phyloP scores from a whole-genome alignment of 2,113 vertebrate genomes.

The Mesocricetus auratus region DNA sequence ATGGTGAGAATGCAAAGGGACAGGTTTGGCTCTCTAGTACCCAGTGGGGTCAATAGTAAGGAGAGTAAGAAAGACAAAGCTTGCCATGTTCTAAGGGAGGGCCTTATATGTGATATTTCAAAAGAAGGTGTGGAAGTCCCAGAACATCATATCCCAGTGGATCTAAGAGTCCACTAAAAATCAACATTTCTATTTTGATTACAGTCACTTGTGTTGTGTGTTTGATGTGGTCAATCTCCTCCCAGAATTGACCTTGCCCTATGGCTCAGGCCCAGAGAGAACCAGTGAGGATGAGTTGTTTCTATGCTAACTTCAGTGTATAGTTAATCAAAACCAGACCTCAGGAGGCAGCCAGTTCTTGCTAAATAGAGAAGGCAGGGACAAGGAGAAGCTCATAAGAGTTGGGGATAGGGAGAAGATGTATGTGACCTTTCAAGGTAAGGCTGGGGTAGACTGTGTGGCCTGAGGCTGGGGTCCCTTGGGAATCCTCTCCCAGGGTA shows the following conservation, averaged over 20 bases:
- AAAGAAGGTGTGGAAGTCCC: background rate
- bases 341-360: background rate
- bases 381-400: background rate
- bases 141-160: background rate
- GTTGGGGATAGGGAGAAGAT: too few relatives aligned
- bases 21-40: background rate
- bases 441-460: accelerated
- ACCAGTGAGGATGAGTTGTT: background rate
- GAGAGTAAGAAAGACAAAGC: background rate
- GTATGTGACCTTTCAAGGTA: background rate
- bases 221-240: background rate
- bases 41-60: background rate
- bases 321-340: background rate
- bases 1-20: too few relatives aligned
- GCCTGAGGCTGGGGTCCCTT: background rate
- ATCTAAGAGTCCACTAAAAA: background rate
- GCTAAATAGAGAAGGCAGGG: background rate
- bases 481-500: background rate
- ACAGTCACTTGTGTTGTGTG: background rate
- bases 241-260: background rate
- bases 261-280: background rate
- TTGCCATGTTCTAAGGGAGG: too few relatives aligned
- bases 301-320: background rate
- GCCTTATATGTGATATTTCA: background rate
- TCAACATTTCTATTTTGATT: background rate